Conservation (phyloP, 2,797 vertebrate species). For the Clarias pachynema region DNA sequence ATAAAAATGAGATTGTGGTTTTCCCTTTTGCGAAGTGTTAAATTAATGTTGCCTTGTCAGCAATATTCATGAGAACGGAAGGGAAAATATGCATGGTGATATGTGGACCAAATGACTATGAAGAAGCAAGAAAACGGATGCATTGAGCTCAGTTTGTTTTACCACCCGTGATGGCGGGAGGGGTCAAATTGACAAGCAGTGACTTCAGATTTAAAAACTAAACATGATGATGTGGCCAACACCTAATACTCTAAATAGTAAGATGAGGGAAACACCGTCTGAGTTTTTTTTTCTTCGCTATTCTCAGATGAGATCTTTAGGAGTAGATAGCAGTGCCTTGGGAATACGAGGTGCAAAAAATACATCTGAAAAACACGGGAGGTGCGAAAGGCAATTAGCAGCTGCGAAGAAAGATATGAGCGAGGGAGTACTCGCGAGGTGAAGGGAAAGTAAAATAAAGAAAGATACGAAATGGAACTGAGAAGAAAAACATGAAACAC, state of each 20-base stretch:
- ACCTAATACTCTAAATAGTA: constrained; percentile 18
- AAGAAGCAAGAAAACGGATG: constrained; percentile 21
- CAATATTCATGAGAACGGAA: constrained; percentile 5
- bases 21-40: neutral
- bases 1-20: constrained; percentile 7
- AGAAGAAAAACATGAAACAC: constrained; percentile 54
- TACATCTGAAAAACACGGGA: constrained; percentile 65
- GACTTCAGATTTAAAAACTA: neutral
- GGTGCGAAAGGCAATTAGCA: constrained; percentile 80
- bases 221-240: neutral
- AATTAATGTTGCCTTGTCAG: constrained; percentile 14
- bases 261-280: constrained; percentile 4
- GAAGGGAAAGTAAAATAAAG: constrained; percentile 41
- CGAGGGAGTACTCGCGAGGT: constrained; percentile 47
- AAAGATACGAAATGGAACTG: constrained; percentile 17
- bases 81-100: constrained; percentile 10
- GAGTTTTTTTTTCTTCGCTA: constrained; percentile 25
- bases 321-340: constrained; percentile 38
- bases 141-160: constrained; percentile 11
- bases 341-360: constrained; percentile 58
- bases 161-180: neutral
- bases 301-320: constrained; percentile 38
- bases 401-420: constrained; percentile 57
- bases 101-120: constrained; percentile 2
- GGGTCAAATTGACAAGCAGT: neutral